These are phyloP conservation scores for Monochamus alternatus DNA, from an alignment of 2,888 invertebrate species.

Conservation along the genomic window DNA sequence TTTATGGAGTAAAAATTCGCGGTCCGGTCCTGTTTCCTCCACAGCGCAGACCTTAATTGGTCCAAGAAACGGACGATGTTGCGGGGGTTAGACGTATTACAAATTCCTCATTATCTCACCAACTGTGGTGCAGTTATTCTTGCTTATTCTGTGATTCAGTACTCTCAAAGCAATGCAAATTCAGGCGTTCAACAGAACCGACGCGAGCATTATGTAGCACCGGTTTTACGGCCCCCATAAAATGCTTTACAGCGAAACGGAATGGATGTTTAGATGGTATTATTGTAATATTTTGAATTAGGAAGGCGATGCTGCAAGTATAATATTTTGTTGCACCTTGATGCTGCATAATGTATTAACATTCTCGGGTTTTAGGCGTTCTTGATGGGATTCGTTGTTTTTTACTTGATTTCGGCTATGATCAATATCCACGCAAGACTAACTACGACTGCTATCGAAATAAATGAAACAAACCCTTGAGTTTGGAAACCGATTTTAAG, in stretches of 20 bases:
- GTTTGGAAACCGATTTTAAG: no score
- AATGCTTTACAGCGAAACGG: constrained; percentile 23
- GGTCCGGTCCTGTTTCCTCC: not conserved
- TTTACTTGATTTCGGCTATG: no score
- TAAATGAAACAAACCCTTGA: no score
- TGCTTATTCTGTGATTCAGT: constrained; percentile 33
- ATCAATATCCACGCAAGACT: no score
- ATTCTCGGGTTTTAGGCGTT: not conserved
- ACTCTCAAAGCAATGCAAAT: constrained; percentile 16
- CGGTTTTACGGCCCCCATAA: constrained; percentile 27
- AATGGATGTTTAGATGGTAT: constrained; percentile 24
- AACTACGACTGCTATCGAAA: no score
- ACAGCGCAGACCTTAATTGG: constrained; percentile 27
- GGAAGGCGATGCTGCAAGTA: constrained; percentile 4
- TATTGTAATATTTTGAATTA: constrained; percentile 25
- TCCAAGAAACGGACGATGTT: constrained; percentile 47
- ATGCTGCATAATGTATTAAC: not conserved
- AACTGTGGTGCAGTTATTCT: constrained; percentile 23
- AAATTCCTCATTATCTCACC: constrained; percentile 36
- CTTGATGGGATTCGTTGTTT: no score
- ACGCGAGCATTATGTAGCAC: constrained; percentile 19
- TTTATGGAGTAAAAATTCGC: not conserved
- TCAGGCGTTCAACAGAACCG: constrained; percentile 3
- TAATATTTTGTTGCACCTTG: constrained; percentile 14
- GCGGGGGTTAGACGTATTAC: constrained; percentile 32